These are phyloP conservation scores for Pollenia amentaria DNA, from an alignment of 2,888 invertebrate genomes.

Conservation along the genomic window DNA sequence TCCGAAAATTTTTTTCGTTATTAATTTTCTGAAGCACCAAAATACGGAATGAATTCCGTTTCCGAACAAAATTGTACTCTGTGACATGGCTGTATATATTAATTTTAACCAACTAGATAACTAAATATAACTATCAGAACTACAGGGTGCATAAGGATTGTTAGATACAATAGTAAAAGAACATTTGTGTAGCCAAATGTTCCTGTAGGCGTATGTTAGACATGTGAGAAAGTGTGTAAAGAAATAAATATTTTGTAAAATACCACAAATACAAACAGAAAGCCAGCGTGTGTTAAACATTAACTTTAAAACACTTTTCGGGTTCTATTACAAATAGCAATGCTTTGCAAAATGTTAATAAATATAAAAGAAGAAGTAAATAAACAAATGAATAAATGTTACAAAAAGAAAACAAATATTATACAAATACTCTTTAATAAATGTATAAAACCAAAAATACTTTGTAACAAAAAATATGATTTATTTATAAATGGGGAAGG, in stretches of 20 bases:
- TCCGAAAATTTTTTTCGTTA: too few relatives aligned
- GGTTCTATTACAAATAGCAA: conserved; percentile 3
- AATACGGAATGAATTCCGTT: too few relatives aligned
- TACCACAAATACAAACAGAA: conserved; percentile 24
- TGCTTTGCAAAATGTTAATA: background rate
- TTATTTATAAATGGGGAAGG: background rate
- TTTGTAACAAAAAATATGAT: background rate
- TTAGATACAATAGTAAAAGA: background rate
- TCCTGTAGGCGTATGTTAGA: background rate
- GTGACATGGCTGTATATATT: too few relatives aligned
- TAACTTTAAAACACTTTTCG: conserved; percentile 21
- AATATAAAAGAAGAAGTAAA: conserved; percentile 1
- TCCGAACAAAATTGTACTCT: too few relatives aligned
- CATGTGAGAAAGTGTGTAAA: conserved; percentile 15
- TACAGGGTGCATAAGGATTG: too few relatives aligned
- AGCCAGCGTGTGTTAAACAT: conserved; percentile 55
- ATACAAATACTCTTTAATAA: conserved; percentile 3
- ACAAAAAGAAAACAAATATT: background rate
- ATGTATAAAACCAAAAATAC: background rate
- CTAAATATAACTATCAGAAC: too few relatives aligned
- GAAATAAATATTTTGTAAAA: conserved; percentile 24
- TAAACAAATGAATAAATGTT: conserved; percentile 22
- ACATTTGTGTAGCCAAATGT: background rate
- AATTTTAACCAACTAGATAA: too few relatives aligned
- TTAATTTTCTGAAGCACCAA: too few relatives aligned